Evolutionary conservation across 1,140 invertebrate species (phyloP).

Genomic region (Drosophila biarmipes): DNA sequence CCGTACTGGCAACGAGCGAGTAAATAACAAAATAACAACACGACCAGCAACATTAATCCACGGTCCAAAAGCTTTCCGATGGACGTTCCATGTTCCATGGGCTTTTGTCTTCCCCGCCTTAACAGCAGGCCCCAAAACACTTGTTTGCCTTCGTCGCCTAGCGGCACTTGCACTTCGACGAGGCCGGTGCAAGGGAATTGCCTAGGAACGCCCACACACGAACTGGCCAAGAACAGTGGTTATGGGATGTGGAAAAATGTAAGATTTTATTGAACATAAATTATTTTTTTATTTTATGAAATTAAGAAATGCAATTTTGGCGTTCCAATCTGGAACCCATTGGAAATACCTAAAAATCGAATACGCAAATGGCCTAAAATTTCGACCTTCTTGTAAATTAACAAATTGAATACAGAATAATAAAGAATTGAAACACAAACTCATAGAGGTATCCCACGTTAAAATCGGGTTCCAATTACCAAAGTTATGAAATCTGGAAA

Average conservation of each 20-base stretch:
- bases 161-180: conserved; percentile 35
- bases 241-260: neutral
- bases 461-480: no score
- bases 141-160: conserved; percentile 48
- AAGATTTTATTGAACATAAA: neutral
- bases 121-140: conserved; percentile 42
- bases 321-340: no score
- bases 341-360: no score
- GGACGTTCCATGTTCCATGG: conserved; percentile 27
- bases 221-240: conserved; percentile 41
- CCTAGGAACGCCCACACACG: conserved; percentile 33
- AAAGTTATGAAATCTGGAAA: no score
- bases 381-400: no score
- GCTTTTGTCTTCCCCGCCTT: conserved; percentile 34
- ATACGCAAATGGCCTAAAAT: no score
- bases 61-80: conserved; percentile 55
- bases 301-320: no score
- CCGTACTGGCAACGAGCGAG: conserved; percentile 57
- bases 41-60: conserved; percentile 49
- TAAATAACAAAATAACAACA: conserved; percentile 61
- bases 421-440: no score
- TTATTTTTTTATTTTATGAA: no score
- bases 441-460: no score
- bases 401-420: no score
- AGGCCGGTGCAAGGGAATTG: conserved; percentile 20